These are phyloP conservation scores for Euplexia lucipara DNA, from an alignment of 2,888 invertebrate species.

Conservation along the genomic window DNA sequence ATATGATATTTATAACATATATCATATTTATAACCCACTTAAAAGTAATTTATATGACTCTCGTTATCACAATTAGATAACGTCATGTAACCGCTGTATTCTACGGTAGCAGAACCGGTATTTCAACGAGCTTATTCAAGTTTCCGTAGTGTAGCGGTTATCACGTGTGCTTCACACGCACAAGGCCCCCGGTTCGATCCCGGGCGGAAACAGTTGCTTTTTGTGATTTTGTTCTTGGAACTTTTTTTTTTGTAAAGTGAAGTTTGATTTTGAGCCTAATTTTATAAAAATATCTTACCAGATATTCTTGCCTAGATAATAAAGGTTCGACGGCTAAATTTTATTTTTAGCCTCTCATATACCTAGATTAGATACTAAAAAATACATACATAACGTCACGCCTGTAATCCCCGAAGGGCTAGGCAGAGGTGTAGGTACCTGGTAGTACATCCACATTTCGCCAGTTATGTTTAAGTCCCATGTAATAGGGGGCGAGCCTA, in stretches of 20 bases:
- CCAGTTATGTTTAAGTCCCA: no score
- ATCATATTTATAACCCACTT: constrained; percentile 49
- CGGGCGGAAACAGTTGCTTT: constrained; percentile 91
- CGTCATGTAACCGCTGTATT: no score
- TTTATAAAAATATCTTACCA: rapidly evolving
- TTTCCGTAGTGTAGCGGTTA: constrained; percentile 95
- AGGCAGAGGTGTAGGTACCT: no score
- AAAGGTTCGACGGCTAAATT: no score
- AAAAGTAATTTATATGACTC: no score
- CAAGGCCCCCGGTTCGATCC: constrained; percentile 94
- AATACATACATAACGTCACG: no score
- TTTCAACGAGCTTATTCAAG: constrained; percentile 45
- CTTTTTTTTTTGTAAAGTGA: background rate
- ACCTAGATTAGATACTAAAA: no score
- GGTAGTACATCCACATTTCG: no score
- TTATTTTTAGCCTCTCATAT: no score
- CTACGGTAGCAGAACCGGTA: background rate
- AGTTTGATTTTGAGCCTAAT: no score
- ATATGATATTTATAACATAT: constrained; percentile 44
- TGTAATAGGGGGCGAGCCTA: no score
- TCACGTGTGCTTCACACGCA: constrained; percentile 96
- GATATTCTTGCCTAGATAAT: background rate
- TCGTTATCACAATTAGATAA: constrained; percentile 29
- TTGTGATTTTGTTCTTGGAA: background rate
- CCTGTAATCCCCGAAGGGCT: no score